Base-by-base conservation (phyloP, 2,797 vertebrate species). In the Nannoperca obscura region DNA sequence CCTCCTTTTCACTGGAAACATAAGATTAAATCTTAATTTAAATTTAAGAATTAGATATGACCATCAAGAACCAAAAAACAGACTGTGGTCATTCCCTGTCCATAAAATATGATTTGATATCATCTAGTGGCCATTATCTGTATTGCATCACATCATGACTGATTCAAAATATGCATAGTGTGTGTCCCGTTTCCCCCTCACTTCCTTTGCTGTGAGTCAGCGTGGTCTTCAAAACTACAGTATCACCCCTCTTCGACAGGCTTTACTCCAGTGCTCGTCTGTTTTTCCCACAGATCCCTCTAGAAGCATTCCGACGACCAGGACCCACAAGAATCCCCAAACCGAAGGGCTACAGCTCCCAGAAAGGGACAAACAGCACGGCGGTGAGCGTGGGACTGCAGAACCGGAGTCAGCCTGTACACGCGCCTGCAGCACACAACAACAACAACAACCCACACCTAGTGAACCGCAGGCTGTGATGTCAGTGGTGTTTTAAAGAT, bases 321-420 rank as follows among this genome's bases (percentile, higher is more conserved):
- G 89, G 94, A 71, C 97, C 97, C 32, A 97, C 96, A 22, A 90
- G 94, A 71, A 98, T 97, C 81, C 97, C 97, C 81, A 98, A 97
- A 95, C 95, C 96, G 30, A 98, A 96, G 91, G 83, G 95, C 78
- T 93, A 42, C 60, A 76, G 80, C 74, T 86, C 93, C 81, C 93
- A 91, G 64, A 96, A 95, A 89, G 86, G 89, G 83, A 88, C 92
- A 20, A 90, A 74, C 81, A 86, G 84, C 89, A 77, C 69, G 0
- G 22, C n/a, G 10, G 59, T 86, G 12, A 66, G n/a, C 38, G 47
- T 12, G 3, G 88, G 83, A 2, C 75, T 55, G 58, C 90, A 80
- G 50, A 86, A 17, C 74, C 91, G 76, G 79, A 75, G 61, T 30
- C 87, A 77, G 49, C 63, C 38, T 9, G n/a, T 76, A 20, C 76